Evolutionary conservation across 1,140 invertebrate species (phyloP).

Genomic region (Drosophila orena): DNA sequence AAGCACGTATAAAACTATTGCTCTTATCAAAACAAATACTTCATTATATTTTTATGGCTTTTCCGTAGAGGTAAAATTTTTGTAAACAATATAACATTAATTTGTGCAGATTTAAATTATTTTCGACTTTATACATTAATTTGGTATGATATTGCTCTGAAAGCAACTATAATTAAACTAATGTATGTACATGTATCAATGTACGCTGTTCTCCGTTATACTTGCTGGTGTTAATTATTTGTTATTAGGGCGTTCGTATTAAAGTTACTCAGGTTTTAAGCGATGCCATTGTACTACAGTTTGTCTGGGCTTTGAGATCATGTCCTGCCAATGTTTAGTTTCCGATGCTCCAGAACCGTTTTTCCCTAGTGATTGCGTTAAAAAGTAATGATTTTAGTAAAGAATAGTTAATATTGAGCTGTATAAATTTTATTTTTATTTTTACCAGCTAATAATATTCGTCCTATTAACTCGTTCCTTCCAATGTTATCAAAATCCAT

Average conservation of each 20-base stretch:
- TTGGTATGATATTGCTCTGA: constrained; percentile 16
- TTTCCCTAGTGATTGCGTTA: constrained; percentile 87
- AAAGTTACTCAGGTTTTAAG: constrained; percentile 91
- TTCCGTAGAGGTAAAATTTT: background rate
- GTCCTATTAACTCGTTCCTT: constrained; percentile 95
- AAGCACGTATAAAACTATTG: constrained; percentile 41
- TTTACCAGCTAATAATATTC: constrained; percentile 93
- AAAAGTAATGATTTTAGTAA: background rate
- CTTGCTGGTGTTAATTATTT: constrained; percentile 11
- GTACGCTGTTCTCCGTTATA: constrained; percentile 13
- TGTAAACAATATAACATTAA: constrained; percentile 21
- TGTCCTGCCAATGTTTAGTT: constrained; percentile 97
- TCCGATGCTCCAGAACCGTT: constrained; percentile 96
- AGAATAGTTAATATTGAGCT: background rate
- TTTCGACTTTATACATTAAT: background rate
- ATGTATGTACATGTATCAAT: constrained; percentile 30
- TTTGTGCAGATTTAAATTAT: constrained; percentile 38
- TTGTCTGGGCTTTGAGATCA: constrained; percentile 97
- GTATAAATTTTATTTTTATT: background rate
- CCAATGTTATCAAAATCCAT: constrained; percentile 98
- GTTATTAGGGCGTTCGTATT: constrained; percentile 13
- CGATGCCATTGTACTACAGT: constrained; percentile 97
- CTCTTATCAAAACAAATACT: constrained; percentile 27
- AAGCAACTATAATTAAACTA: constrained; percentile 27
- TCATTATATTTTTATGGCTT: constrained; percentile 3